A percentile compares a stretch with the other conserved stretches of the same genome.
These are phyloP conservation scores for Stichodactyla mertensii DNA, from an alignment of 64 coral and sea anemone species.

Conservation along the genomic window DNA sequence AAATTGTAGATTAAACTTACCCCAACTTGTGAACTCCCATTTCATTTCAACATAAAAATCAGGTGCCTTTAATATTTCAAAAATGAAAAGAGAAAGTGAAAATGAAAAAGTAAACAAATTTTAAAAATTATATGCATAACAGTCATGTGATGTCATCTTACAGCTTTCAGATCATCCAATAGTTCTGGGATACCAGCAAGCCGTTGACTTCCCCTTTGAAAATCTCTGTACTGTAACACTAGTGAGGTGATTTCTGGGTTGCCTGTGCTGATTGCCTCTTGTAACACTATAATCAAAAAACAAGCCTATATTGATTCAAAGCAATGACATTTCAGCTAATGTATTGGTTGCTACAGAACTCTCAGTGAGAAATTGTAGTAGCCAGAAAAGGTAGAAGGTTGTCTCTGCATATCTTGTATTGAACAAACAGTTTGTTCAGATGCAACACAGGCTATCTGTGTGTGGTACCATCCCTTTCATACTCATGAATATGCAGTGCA, in stretches of 20 bases:
- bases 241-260: conserved; percentile 90
- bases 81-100: background rate
- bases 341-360: too few relatives aligned
- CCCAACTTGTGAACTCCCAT: conserved; percentile 99
- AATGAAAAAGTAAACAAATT: background rate
- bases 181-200: conserved; percentile 96
- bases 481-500: too few relatives aligned
- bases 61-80: conserved; percentile 36
- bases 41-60: conserved; percentile 99
- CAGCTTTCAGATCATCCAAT: conserved; percentile 83
- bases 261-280: conserved; percentile 88
- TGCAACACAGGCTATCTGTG: too few relatives aligned
- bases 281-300: conserved; percentile 52
- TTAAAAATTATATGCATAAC: background rate
- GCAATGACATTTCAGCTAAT: too few relatives aligned
- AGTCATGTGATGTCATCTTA: conserved; percentile 14
- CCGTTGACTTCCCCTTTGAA: conserved; percentile 89
- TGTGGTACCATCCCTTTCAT: too few relatives aligned
- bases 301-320: background rate
- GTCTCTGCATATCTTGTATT: too few relatives aligned
- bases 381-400: too few relatives aligned
- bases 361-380: too few relatives aligned
- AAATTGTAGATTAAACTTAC: conserved; percentile 39
- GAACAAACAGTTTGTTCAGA: too few relatives aligned
- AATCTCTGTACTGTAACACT: conserved; percentile 77